Evolutionary conservation across 2,888 invertebrate species (phyloP), one percentile per base, ranked within the genome.

Genomic region (Willowsia nigromaculata): DNA sequence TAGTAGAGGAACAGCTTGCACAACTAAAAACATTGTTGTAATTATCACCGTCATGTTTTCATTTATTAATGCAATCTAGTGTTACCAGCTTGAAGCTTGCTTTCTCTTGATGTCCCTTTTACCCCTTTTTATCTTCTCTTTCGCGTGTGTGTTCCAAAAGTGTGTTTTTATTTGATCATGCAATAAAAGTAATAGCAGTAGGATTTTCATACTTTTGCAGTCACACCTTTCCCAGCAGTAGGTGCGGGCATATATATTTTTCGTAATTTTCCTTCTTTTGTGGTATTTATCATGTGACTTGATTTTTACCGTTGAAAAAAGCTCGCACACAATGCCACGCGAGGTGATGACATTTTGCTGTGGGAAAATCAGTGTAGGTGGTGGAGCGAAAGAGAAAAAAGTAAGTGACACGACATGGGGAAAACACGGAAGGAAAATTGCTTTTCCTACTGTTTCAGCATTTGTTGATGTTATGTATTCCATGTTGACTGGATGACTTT

Each of bases 371-470:
- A 40, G 59, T 47, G 83, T 30, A 53, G 68, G 83, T 74, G 74
- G 22, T 22, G 25, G 40, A 33, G 50, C 18, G 62, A 50, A 27
- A 65, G 27, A 74, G 4, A 43, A 7, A 25, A 43, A 15, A 43
- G 47, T 80, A 80, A 80, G 80, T 80, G 53, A 68, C 86, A 80
- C 80, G 56, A 59, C 47, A 50, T 13, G 33, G 1, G 18, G 9
- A 50, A 59, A 25, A 81, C 43, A 53, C 33, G 78, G 25, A 47
- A 47, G 27, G 65, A 37, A 84, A 85, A 47, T 78, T 87, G 81
- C 71, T 53, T 84, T 84, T 27, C 22, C 33, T 74, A 4, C 40
- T n/a, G n/a, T n/a, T n/a, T n/a, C n/a, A n/a, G n/a, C n/a, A n/a
- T n/a, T n/a, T n/a, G n/a, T n/a, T 37, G 40, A n/a, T 40, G 40